Percentiles rank a stretch among this genome's conserved stretches.
Conservation (phyloP, 2,113 vertebrate genomes). For the Himantopus leucocephalus region DNA sequence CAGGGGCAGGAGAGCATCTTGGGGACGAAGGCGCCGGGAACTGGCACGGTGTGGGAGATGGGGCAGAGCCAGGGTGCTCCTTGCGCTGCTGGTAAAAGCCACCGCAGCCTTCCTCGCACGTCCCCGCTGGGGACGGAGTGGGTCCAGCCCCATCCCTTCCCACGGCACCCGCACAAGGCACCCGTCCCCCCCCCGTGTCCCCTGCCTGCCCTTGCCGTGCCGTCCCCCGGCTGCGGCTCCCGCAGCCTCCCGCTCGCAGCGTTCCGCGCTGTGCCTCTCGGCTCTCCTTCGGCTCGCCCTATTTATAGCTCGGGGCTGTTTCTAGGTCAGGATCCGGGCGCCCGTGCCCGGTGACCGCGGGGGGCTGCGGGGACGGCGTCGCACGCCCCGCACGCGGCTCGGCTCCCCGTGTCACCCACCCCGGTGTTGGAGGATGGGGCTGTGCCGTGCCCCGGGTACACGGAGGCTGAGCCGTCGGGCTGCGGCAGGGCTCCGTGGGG, state of each 20-base stretch:
- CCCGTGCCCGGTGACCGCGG: accelerated
- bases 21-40: neutral
- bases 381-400: accelerated
- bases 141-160: neutral
- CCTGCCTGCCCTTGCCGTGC: neutral
- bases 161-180: accelerated
- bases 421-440: neutral
- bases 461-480: neutral
- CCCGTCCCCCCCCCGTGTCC: neutral
- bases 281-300: neutral
- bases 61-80: neutral
- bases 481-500: accelerated
- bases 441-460: accelerated
- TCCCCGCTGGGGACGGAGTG: accelerated
- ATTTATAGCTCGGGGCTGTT: slow-evolving; percentile 51
- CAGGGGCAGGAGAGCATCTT: neutral
- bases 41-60: neutral
- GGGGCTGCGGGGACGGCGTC: neutral
- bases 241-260: neutral
- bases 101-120: accelerated
- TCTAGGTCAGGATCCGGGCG: slow-evolving; percentile 33
- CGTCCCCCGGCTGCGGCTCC: neutral
- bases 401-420: neutral
- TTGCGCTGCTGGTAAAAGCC: neutral
- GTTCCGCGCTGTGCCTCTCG: neutral